phyloP scores from a whole-genome alignment of 1,140 invertebrate genomes.

The Tribolium madens region DNA sequence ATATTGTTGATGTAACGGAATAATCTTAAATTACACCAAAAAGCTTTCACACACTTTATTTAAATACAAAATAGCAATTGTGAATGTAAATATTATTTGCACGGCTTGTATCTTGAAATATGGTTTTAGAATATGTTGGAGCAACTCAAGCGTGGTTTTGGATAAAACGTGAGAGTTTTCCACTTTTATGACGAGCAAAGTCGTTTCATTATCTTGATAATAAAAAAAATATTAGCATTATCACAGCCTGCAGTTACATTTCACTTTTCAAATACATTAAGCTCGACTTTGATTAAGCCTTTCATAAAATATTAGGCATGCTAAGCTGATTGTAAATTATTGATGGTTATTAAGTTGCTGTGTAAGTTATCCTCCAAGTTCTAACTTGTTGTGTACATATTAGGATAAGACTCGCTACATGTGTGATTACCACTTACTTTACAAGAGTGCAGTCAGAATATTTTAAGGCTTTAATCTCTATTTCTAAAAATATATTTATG shows the following conservation, averaged over 20 bases:
- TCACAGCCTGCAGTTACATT: neutral
- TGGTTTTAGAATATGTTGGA: neutral
- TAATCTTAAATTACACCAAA: neutral
- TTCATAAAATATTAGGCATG: neutral
- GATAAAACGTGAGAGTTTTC: conserved; percentile 9
- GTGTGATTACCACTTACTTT: too few relatives aligned
- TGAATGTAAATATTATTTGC: conserved; percentile 16
- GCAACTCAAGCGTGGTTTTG: neutral
- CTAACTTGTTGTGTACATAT: conserved; percentile 17
- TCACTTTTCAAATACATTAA: neutral
- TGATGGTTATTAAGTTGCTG: neutral
- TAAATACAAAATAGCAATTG: too few relatives aligned
- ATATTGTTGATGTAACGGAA: too few relatives aligned
- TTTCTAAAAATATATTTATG: too few relatives aligned
- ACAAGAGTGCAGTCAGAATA: too few relatives aligned
- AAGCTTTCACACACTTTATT: neutral
- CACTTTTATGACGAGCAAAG: neutral
- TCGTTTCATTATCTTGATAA: neutral
- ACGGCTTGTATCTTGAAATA: neutral
- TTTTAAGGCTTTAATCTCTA: too few relatives aligned
- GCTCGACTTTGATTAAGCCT: neutral
- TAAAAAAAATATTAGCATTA: conserved; percentile 25
- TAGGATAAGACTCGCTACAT: neutral
- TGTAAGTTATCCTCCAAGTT: conserved; percentile 10
- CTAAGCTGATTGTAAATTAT: neutral